phyloP scores from a whole-genome alignment of 2,888 invertebrate species.

The Callimorpha dominula region DNA sequence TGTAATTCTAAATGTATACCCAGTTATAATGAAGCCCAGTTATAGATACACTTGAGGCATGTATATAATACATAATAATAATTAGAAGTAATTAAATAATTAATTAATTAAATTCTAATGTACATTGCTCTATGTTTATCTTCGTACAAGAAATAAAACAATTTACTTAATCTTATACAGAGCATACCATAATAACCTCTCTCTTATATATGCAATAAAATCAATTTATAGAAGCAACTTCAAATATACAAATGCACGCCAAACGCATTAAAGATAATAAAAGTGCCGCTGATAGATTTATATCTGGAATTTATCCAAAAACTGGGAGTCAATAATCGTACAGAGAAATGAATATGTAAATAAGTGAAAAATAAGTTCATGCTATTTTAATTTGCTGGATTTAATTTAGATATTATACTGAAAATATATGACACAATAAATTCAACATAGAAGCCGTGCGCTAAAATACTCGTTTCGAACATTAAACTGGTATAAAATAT shows the following conservation, averaged over 20 bases:
- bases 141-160: too few relatives aligned
- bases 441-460: background rate
- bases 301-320: constrained; percentile 61
- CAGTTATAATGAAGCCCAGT: too few relatives aligned
- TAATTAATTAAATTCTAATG: too few relatives aligned
- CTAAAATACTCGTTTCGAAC: background rate
- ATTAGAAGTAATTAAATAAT: too few relatives aligned
- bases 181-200: background rate
- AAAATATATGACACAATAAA: background rate
- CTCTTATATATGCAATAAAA: constrained; percentile 48
- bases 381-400: background rate
- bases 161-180: background rate
- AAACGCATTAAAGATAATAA: constrained; percentile 52
- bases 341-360: constrained; percentile 43
- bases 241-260: constrained; percentile 44
- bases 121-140: too few relatives aligned
- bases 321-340: constrained; percentile 49
- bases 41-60: too few relatives aligned
- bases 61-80: too few relatives aligned
- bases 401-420: background rate
- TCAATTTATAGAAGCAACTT: constrained; percentile 32
- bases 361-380: constrained; percentile 50
- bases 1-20: background rate
- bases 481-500: too few relatives aligned
- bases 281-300: constrained; percentile 45